phyloP scores from a whole-genome alignment of 2,113 vertebrate species.

The Nicator chloris region DNA sequence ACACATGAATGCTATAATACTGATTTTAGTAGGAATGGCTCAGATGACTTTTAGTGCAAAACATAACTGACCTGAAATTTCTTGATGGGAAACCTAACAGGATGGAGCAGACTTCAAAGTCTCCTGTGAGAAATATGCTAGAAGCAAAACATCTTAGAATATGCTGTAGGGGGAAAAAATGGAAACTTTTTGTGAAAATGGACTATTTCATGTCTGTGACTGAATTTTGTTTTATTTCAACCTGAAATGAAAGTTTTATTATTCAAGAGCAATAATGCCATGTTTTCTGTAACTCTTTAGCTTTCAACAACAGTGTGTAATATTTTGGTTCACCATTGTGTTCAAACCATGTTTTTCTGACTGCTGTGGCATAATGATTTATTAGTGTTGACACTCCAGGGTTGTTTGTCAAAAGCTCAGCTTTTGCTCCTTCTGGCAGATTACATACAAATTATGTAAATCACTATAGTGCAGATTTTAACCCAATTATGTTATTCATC shows the following conservation, averaged over 20 bases:
- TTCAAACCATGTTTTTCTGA: slow-evolving; percentile 36
- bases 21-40: not conserved
- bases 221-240: not conserved
- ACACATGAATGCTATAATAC: not conserved
- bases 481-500: slow-evolving; percentile 55
- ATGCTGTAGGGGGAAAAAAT: not conserved
- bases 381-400: not conserved
- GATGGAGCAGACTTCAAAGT: not conserved
- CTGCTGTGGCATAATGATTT: slow-evolving; percentile 34
- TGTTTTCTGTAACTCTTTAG: not conserved
- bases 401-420: slow-evolving; percentile 17
- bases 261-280: not conserved
- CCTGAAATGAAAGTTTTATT: slow-evolving; percentile 1
- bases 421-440: slow-evolving; percentile 66
- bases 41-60: not conserved
- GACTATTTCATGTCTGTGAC: not conserved
- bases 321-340: slow-evolving; percentile 17
- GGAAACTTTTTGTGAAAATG: not conserved
- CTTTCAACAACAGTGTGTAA: not conserved
- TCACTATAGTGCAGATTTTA: slow-evolving; percentile 24
- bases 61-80: not conserved
- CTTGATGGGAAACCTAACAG: not conserved
- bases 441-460: slow-evolving; percentile 70
- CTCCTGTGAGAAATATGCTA: not conserved
- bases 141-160: not conserved